These are phyloP conservation scores for Nicator chloris DNA, from an alignment of 2,113 vertebrate species.

Conservation along the genomic window DNA sequence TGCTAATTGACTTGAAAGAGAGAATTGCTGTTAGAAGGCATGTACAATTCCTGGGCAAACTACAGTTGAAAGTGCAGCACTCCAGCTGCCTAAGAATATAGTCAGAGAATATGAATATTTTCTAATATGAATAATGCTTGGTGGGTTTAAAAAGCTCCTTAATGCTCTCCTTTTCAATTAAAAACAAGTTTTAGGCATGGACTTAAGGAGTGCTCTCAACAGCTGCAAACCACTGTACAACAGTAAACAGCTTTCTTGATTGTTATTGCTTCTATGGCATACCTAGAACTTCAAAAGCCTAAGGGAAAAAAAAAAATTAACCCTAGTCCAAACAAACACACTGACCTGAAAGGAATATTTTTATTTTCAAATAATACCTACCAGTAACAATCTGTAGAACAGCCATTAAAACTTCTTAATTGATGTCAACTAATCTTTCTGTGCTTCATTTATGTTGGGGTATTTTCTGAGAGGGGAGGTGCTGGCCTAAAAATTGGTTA, in stretches of 20 bases:
- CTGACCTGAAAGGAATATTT: background rate
- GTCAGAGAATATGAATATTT: background rate
- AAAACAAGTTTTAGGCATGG: background rate
- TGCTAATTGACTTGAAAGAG: background rate
- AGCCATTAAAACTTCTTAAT: background rate
- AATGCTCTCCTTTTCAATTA: background rate
- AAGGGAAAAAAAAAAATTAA: rapidly evolving
- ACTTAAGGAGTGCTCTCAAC: background rate
- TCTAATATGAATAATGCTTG: background rate
- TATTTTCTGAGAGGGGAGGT: background rate
- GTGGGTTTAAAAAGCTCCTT: background rate
- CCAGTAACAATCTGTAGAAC: background rate
- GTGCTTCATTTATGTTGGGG: background rate
- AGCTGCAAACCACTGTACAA: background rate
- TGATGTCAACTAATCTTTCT: background rate
- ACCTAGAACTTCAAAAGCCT: background rate
- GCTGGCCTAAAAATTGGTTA: background rate
- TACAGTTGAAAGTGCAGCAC: background rate
- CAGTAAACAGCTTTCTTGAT: background rate
- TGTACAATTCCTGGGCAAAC: background rate
- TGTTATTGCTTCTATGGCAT: background rate
- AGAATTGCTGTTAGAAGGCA: background rate
- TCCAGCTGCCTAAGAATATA: background rate
- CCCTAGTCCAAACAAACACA: background rate
- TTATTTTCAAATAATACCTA: background rate